Evolutionary conservation across 2,113 vertebrate genomes (phyloP), one percentile per base, ranked within the genome.

Genomic region (Myiagra hebetior): DNA sequence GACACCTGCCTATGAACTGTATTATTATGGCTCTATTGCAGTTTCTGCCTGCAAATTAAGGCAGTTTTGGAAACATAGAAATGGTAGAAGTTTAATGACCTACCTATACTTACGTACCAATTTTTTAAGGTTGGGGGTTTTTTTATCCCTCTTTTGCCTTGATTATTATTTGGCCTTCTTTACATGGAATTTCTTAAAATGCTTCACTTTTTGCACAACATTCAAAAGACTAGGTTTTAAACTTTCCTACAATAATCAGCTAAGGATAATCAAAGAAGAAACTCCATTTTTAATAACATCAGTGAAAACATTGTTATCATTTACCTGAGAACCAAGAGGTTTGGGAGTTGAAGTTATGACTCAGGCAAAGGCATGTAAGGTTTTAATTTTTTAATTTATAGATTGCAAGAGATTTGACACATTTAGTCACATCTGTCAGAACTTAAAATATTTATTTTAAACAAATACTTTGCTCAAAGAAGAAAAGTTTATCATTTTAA

Each of bases 101-200:
- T 81, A 13, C 19, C 28, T 77, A 1, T 44, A 31, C 33, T 44
- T 37, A 6, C 11, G 24, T 46, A n/a, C 2, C 12, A 59, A 5
- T 59, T 77, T 65, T 64, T 39, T 1, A 57, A 33, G 13, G 22
- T 35, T 26, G 9, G 22, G 2, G 2, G 0, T 3, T 30, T 23
- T 37, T 73, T 56, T 35, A 22, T 17, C 28, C 23, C 1, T 73
- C 63, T 72, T 80, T 7, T 72, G 4, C 35, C 16, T 39, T 70
- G n/a, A 42, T 72, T 35, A n/a, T n/a, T 76, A 68, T 53, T 67
- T 76, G 31, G 16, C 41, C 23, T 53, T 68, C 64, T 68, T 68
- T 10, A 18, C 30, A 47, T 47, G 19, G 24, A 57, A 41, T 90
- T 68, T 63, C 57, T 85, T 44, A 35, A 42, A 92, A 35, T 49